phyloP scores from a whole-genome alignment of 2,797 vertebrate species.

The Pyrrhura leucotis region DNA sequence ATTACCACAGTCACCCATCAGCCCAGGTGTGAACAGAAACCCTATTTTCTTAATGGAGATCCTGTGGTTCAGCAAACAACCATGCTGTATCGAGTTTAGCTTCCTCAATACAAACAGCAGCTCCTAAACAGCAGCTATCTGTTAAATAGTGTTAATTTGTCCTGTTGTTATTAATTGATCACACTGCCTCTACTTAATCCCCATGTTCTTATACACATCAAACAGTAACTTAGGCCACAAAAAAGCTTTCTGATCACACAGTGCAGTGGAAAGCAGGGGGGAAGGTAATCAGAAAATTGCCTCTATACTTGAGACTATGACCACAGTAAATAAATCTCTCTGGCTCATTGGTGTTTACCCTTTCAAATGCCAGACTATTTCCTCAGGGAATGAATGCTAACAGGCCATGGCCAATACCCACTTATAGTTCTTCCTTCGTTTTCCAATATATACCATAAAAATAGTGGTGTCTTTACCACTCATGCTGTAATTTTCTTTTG shows the following conservation, averaged over 20 bases:
- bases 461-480: not conserved
- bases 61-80: not conserved
- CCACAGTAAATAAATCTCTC: not conserved
- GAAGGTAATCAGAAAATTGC: not conserved
- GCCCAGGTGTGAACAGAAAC: rapidly evolving
- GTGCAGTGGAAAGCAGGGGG: not conserved
- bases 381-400: not conserved
- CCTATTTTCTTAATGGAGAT: not conserved
- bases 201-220: not conserved
- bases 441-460: not conserved
- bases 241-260: not conserved
- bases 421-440: not conserved
- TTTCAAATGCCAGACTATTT: not conserved
- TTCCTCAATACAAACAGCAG: not conserved
- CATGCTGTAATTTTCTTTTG: slow-evolving; percentile 5
- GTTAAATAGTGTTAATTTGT: not conserved
- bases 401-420: not conserved
- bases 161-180: not conserved
- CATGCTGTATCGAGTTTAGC: rapidly evolving
- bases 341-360: not conserved
- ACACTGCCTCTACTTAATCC: not conserved
- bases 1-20: not conserved
- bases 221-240: rapidly evolving
- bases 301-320: not conserved
- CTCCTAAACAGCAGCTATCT: not conserved